Evolutionary conservation across 1,140 invertebrate species (phyloP).

Genomic region (Drosophila erecta): DNA sequence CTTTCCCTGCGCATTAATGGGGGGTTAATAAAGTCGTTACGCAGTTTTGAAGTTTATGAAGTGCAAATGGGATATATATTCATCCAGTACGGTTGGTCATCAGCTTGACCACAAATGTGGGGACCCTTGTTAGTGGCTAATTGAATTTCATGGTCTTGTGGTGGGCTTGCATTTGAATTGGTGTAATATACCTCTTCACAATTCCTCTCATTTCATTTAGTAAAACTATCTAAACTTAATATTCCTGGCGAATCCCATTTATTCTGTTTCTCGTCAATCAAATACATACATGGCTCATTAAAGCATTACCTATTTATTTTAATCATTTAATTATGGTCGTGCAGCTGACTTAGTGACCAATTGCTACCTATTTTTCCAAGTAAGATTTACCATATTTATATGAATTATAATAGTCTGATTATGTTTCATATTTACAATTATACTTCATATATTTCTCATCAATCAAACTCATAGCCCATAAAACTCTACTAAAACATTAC

Average conservation of each 20-base stretch:
- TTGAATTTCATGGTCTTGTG: constrained; percentile 33
- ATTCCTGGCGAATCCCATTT: background rate
- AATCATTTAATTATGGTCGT: background rate
- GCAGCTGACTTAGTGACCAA: too few species aligned
- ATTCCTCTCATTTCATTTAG: too few species aligned
- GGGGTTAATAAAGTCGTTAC: constrained; percentile 36
- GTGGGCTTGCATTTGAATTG: background rate
- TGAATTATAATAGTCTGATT: too few species aligned
- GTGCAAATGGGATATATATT: constrained; percentile 8
- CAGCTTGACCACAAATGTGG: constrained; percentile 40
- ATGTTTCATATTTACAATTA: too few species aligned
- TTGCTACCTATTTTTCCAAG: too few species aligned
- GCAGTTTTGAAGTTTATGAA: constrained; percentile 6
- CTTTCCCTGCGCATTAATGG: constrained; percentile 31
- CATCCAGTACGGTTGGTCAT: constrained; percentile 21
- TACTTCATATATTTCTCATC: too few species aligned
- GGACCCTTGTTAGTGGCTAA: constrained; percentile 37
- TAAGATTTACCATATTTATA: too few species aligned
- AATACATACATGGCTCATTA: background rate
- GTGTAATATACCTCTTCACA: background rate
- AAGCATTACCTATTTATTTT: background rate
- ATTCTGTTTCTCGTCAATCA: background rate
- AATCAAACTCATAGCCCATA: too few species aligned
- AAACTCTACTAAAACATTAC: background rate
- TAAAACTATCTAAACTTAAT: too few species aligned